phyloP scores from a whole-genome alignment of 2,113 vertebrate genomes.

The Siphamia tubifer region DNA sequence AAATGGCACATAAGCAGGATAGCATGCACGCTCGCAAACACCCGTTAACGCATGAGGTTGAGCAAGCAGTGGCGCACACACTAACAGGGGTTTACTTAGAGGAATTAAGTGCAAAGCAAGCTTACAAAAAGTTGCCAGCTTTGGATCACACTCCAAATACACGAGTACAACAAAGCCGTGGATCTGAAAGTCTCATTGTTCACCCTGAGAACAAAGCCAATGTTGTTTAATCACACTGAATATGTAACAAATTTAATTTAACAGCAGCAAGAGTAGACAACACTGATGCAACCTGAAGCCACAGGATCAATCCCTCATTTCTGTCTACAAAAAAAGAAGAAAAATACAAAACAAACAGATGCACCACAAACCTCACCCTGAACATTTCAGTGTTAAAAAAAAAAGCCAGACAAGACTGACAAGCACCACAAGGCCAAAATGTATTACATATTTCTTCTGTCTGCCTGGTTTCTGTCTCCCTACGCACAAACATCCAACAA shows the following conservation, averaged over 20 bases:
- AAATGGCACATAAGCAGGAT: constrained; percentile 30
- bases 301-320: neutral
- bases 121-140: constrained; percentile 21
- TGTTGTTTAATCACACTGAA: constrained; percentile 34
- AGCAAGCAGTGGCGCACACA: neutral
- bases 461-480: constrained; percentile 1
- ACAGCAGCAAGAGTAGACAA: neutral
- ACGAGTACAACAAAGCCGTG: constrained; percentile 16
- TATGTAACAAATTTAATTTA: constrained; percentile 6
- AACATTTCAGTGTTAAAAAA: neutral
- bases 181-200: constrained; percentile 32
- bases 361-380: neutral
- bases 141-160: constrained; percentile 16
- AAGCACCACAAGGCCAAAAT: constrained; percentile 12
- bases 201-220: constrained; percentile 31
- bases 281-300: constrained; percentile 8
- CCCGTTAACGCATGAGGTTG: neutral
- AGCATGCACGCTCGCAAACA: neutral
- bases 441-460: constrained; percentile 7
- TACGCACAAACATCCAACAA: constrained; percentile 27
- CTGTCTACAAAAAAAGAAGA: neutral
- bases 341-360: neutral
- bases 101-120: constrained; percentile 16
- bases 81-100: neutral
- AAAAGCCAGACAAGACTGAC: neutral